A percentile compares a stretch with the other conserved stretches of the same genome.
These are phyloP conservation scores for Papio anubis DNA, from an alignment of 2,113 vertebrate species.

Conservation along the genomic window DNA sequence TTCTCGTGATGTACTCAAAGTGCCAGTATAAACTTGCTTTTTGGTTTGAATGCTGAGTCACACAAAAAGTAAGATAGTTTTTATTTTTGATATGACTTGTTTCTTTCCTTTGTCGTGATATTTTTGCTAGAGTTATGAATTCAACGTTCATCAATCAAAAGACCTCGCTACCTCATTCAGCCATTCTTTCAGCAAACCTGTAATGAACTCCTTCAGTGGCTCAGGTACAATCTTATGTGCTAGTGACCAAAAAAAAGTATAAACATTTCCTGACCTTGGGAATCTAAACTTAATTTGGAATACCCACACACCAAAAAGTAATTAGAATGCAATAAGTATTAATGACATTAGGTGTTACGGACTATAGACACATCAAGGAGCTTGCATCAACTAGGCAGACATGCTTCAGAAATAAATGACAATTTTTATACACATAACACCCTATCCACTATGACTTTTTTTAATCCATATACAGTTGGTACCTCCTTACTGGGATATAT, in stretches of 20 bases:
- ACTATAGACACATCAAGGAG: neutral
- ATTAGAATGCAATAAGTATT: neutral
- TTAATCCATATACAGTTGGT: neutral
- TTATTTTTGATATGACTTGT: neutral
- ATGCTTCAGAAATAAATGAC: neutral
- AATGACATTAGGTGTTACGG: neutral
- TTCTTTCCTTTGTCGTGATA: neutral
- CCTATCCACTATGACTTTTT: neutral
- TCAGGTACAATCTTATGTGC: neutral
- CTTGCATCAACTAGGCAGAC: neutral
- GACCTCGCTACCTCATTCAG: neutral
- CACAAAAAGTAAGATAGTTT: neutral
- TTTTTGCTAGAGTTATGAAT: neutral
- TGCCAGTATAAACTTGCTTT: neutral
- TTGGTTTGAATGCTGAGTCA: neutral
- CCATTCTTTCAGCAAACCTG: neutral
- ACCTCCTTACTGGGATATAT: neutral
- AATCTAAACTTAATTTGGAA: neutral
- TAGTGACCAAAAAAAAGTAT: neutral
- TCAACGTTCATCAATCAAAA: neutral
- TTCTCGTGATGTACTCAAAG: neutral
- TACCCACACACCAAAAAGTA: neutral
- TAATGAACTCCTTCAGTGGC: neutral
- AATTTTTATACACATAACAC: neutral
- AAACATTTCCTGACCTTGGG: neutral